Base-by-base conservation (phyloP, 2,797 vertebrate genomes). In the Ctenochaetus hawaiiensis region DNA sequence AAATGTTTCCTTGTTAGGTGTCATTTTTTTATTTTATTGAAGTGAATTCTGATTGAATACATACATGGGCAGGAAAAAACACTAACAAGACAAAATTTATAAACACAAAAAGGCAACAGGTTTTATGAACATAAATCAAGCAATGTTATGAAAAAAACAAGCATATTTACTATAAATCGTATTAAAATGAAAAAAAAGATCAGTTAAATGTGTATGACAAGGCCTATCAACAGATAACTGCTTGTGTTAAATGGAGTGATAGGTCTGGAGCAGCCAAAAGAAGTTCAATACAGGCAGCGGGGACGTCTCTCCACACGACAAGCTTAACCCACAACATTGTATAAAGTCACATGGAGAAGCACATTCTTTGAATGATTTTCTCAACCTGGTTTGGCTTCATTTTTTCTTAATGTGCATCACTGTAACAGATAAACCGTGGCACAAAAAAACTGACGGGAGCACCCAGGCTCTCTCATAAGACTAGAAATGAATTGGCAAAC, bases 51-150 rank as follows among this genome's bases (percentile, higher is more conserved):
- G 85, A 89, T 67, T 58, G 62, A 84, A 65, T 83, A 75, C 60
- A 83, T 63, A 76, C 73, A 82, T 88, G 81, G 87, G 82, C 80
- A 89, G 67, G 70, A 75, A 72, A 74, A 69, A 80, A 88, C 77
- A 82, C 37, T 47, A 66, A 76, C 67, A 23, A 81, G 74, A 89
- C 72, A 78, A 77, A 75, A 73, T 60, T 76, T 57, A 75, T 57
- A 48, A 87, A 87, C 65, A 58, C 56, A 91, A 85, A 89, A 93
- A 93, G 92, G 92, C 91, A 93, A 92, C 78, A 82, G 72, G 72
- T 87, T 77, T 77, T 71, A 69, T 78, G 30, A 78, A 83, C 16
- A 71, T 58, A 48, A 82, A 78, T 78, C 49, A 81, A 86, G 81
- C 67, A 47, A 58, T 72, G 66, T 82, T 53, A 83, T 49, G 58